Evolutionary conservation across 2,888 invertebrate species (phyloP), one percentile per base, ranked within the genome.

Genomic region (Synergus gifuensis): DNA sequence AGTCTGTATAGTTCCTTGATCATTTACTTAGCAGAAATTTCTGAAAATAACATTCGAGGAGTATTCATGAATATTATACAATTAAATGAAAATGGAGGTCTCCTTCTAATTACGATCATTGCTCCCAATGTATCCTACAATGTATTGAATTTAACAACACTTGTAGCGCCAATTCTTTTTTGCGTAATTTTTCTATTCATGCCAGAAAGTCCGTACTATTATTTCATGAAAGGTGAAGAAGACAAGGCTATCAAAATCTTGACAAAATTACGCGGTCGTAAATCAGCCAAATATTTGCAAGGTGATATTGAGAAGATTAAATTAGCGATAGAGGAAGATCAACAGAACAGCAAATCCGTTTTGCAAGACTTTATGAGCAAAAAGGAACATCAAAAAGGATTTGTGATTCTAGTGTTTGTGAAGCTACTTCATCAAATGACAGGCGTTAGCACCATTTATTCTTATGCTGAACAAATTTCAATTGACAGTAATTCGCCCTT

Each of bases 181-280:
- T 92, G 95, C n/a, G 89, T 94, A 1, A 93, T 94, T 1, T 94
- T 95, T 88, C 92, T 93, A 67, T 93, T 94, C 62, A 94, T 95
- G 93, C 95, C 95, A 0, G 96, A 96, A 89, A 95, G 95, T 2
- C 96, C 96, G 0, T 94, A 95, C 85, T 94, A 93, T 87, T 93
- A 93, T 87, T 92, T 94, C 40, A 93, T 94, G 76, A 93, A 93
- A 12, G 92, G 93, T 44, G 91, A 92, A 8, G 93, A 94, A 58
- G 91, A 93, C 79, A 93, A 93, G n/a, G 95, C 95, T 0, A 93
- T 94, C 79, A 87, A 91, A 64, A 93, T 95, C 0, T 89, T 96
- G 76, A 93, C 93, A 85, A 93, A 93, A 88, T 92, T 96, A 2
- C 91, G 95, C 40, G 63, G 79, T 49, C 92, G 92, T 82, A 89